These are phyloP conservation scores for Morbakka virulenta DNA, from an alignment of 30 jellyfish, hydroid and myxozoan genomes.

Conservation along the genomic window DNA sequence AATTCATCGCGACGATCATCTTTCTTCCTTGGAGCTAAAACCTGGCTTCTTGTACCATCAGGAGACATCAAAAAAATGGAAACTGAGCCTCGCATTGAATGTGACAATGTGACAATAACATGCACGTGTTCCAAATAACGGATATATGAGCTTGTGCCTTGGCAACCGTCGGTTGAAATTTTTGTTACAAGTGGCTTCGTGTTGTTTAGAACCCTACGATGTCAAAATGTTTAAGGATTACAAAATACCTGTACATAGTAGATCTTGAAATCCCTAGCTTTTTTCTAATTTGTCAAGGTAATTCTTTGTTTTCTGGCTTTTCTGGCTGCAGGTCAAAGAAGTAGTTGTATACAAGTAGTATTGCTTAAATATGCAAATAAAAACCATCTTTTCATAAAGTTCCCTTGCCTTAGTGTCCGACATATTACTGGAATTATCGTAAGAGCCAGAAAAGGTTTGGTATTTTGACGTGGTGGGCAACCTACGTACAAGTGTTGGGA, in stretches of 20 bases:
- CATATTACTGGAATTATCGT: too few relatives aligned
- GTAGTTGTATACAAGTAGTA: too few relatives aligned
- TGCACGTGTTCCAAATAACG: conserved; percentile 90
- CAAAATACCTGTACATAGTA: too few relatives aligned
- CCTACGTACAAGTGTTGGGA: too few relatives aligned
- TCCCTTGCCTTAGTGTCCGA: too few relatives aligned
- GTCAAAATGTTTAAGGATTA: too few relatives aligned
- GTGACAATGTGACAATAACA: conserved; percentile 57
- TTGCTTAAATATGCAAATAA: too few relatives aligned
- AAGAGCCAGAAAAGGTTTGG: too few relatives aligned
- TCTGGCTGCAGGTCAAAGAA: too few relatives aligned
- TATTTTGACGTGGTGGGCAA: too few relatives aligned
- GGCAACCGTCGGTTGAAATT: conserved; percentile 65
- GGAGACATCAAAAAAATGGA: conserved; percentile 79
- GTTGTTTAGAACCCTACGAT: conserved; percentile 47
- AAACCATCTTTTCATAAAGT: too few relatives aligned
- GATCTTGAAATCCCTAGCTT: too few relatives aligned
- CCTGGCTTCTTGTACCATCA: conserved; percentile 84
- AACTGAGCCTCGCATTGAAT: conserved; percentile 77
- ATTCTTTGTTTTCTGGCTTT: background rate
- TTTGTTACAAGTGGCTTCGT: conserved; percentile 43
- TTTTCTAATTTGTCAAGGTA: background rate
- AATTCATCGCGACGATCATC: conserved; percentile 57
- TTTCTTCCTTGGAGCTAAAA: conserved; percentile 43
- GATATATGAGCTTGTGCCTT: conserved; percentile 57